These are phyloP conservation scores for Nematolebias whitei DNA, from an alignment of 2,113 vertebrate genomes.

Conservation along the genomic window DNA sequence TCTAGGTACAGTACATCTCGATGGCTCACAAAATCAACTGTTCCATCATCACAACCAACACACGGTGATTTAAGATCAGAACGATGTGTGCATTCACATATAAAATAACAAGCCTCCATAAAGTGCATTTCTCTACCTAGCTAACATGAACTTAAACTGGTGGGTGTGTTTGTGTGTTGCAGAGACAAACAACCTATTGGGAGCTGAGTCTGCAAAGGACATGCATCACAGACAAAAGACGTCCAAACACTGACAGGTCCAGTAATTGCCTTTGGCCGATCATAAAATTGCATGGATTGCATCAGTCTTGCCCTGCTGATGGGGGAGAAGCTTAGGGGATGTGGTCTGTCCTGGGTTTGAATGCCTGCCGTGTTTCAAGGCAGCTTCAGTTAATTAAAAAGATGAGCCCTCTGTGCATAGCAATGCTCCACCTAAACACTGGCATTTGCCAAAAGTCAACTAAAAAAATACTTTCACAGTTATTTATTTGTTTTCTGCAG, in stretches of 20 bases:
- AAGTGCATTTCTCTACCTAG: constrained; percentile 24
- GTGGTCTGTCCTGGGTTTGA: constrained; percentile 37
- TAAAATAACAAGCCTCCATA: constrained; percentile 3
- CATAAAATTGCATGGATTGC: constrained; percentile 71
- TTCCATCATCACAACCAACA: background rate
- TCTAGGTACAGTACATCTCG: too few species aligned
- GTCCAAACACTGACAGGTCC: constrained; percentile 62
- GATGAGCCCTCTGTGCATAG: constrained; percentile 35
- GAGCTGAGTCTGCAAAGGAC: constrained; percentile 36
- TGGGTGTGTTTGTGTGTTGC: constrained; percentile 11
- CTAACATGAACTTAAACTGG: constrained; percentile 11
- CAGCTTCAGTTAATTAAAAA: constrained; percentile 72
- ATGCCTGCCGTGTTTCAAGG: constrained; percentile 55
- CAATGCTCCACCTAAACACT: constrained; percentile 51
- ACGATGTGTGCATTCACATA: background rate
- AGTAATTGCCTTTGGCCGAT: constrained; percentile 70
- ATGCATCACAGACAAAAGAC: constrained; percentile 49
- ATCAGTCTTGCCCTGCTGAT: constrained; percentile 61
- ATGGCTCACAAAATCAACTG: too few species aligned
- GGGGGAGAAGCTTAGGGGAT: constrained; percentile 4
- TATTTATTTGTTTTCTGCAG: constrained; percentile 21
- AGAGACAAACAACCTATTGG: constrained; percentile 29
- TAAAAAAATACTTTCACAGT: background rate
- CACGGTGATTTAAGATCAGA: background rate
- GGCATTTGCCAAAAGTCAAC: too few species aligned